Base-by-base conservation (phyloP, 92 coral and sea anemone species). In the Chrysogorgia sp. region DNA sequence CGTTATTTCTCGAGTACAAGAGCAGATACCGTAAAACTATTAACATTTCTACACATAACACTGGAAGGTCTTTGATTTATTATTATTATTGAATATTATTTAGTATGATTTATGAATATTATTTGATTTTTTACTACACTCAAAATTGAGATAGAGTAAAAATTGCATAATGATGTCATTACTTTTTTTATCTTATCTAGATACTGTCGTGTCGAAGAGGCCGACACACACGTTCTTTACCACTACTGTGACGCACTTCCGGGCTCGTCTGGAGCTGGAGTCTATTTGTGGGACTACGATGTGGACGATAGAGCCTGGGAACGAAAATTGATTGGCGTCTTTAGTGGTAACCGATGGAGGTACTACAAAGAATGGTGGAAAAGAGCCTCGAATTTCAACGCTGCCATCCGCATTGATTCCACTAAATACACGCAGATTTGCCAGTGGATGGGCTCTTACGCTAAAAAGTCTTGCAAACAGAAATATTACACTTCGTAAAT, bases 241-340 rank as follows among this genome's bases (percentile, higher is more conserved):
- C 91, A 96, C 74, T 92, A 89, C 79, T 96, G 99, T 50, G 99
- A 91, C 66, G 99, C 99, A 2, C 75, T 75, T 21, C 89, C 90
- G 0, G 99, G 99, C 5, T 91, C 99, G 7, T 96, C 99, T 1
- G 99, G 99, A 0, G 96, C 99, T 0, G 99, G 99, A 0, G 92
- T 96, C 32, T 96, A 96, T 67, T 88, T 82, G 29, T 86, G 82
- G 28, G 84, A 71, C 69, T 58, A 65, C 12, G 85, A 80, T 34
- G 40, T n/a, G 57, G 50, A 75, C 33, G 71, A 40, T 7, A 66
- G 87, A 19, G 32, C 41, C 33, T 86, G 76, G 71, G 79, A 74
- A 25, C 89, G 97, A 28, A 71, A 83, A 24, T 65, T 96, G 43
- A 80, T 96, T 25, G 99, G 96, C 3, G 96, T 96, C 9, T 91